Base-by-base conservation (phyloP, 1,140 invertebrate genomes). In the Phocides pigmalion region DNA sequence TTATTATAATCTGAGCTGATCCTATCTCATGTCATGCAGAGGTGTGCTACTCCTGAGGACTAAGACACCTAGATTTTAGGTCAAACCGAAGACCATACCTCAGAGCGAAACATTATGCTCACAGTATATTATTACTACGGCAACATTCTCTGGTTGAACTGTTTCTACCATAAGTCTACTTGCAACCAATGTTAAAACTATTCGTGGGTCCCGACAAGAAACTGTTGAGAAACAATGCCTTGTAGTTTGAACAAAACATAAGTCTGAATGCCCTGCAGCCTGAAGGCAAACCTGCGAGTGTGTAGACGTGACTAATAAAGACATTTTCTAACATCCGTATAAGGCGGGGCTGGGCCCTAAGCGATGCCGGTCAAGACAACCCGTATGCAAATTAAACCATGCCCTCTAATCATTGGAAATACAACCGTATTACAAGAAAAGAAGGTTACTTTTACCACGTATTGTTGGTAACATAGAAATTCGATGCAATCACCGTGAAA, bases 241-340 rank as follows among this genome's bases (percentile, higher is more conserved):
- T n/a, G n/a, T n/a, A 2, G 25, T 32, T 50, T 25, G 25, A 4
- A 28, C 15, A 50, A 49, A 49, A 25, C 14, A 49, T 32, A 35
- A 35, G 11, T 35, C n/a, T 0, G 25, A 32, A 50, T 9, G 2
- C 22, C 20, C 9, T 35, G 11, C 3, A 35, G 20, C 46, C 15
- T 32, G 12, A 1, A 12, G 44, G 47, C 47, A 17, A 50, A 25
- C 20, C 47, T 25, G 14, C n/a, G 46, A 25, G 46, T 49, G 46
- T 49, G 47, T 16, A 50, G 14, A 41, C 50, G 49, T 54, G 62
- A 35, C 49, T 63, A 63, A 63, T 63, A 63, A 54, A 63, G 62
- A 63, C 49, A 63, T 62, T 56, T 56, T 56, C 53, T 22, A 54
- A 28, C 53, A 44, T 44, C 53, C 53, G 22, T 58, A 58, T 44